A percentile compares a stretch with the other conserved stretches of the same genome.
These are phyloP conservation scores for Bedellia somnulentella DNA, from an alignment of 2,888 invertebrate genomes.

Conservation along the genomic window DNA sequence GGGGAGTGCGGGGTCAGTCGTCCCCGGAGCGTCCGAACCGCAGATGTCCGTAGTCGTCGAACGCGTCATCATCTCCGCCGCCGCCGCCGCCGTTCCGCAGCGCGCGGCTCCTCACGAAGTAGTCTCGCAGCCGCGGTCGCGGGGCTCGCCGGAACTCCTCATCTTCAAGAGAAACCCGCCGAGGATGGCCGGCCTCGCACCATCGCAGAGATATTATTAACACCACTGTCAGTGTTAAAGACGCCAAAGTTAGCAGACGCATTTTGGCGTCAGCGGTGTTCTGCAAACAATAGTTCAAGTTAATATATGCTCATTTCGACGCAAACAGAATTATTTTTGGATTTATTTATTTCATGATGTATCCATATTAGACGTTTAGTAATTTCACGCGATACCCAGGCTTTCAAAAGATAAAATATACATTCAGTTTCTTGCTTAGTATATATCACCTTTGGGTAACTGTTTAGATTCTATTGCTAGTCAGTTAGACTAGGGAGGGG, in stretches of 20 bases:
- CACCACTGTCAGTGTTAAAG: constrained; percentile 20
- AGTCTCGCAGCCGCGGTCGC: constrained; percentile 46
- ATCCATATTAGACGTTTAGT: no score
- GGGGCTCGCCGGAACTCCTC: constrained; percentile 27
- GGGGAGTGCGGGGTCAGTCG: constrained; percentile 32
- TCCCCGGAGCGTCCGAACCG: constrained; percentile 66
- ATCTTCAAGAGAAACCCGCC: constrained; percentile 15
- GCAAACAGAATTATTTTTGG: no score
- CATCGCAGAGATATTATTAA: constrained; percentile 19
- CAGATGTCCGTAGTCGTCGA: constrained; percentile 76
- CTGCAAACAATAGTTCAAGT: no score
- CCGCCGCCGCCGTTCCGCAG: constrained; percentile 36
- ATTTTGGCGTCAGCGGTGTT: constrained; percentile 20
- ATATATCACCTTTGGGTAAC: no score
- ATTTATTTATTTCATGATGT: no score
- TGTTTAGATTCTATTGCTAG: no score
- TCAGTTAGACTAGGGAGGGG: no score
- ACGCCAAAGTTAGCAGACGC: constrained; percentile 25
- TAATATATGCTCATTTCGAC: no score
- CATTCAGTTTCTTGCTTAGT: no score
- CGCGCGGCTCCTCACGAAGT: constrained; percentile 44
- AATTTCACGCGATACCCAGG: no score
- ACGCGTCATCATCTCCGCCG: constrained; percentile 67
- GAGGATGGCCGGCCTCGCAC: constrained; percentile 27
- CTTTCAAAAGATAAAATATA: no score